Conservation (phyloP, 2,113 vertebrate species). For the Eurystomus gularis region DNA sequence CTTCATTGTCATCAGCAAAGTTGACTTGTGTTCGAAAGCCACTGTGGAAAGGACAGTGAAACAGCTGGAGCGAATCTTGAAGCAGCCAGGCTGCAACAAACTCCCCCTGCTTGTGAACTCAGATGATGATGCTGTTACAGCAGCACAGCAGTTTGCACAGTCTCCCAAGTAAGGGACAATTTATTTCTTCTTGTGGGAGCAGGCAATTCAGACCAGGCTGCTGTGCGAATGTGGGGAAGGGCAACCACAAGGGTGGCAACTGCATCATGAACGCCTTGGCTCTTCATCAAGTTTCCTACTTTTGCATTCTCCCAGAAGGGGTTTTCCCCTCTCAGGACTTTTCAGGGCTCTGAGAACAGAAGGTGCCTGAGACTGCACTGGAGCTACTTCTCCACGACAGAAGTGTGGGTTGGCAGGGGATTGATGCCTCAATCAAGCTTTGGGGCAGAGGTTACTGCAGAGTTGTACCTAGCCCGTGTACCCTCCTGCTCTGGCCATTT, state of each 20-base stretch:
- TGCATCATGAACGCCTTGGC: background rate
- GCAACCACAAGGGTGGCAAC: background rate
- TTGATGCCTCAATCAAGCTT: background rate
- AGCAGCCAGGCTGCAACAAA: conserved; percentile 97
- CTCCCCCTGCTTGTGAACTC: conserved; percentile 88
- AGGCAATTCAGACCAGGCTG: background rate
- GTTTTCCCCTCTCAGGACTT: background rate
- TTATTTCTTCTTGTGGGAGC: background rate
- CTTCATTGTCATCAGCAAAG: conserved; percentile 97
- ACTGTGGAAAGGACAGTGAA: conserved; percentile 93
- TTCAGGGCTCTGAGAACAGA: background rate
- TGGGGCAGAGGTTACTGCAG: background rate
- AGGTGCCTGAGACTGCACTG: background rate
- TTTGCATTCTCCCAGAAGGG: background rate
- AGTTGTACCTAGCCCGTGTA: background rate
- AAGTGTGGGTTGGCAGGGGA: background rate
- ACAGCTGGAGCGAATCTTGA: conserved; percentile 92
- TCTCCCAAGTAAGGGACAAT: conserved; percentile 85
- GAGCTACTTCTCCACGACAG: background rate
- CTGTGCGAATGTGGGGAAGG: background rate
- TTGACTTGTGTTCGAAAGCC: conserved; percentile 90
- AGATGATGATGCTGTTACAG: conserved; percentile 92
- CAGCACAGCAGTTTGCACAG: conserved; percentile 95
- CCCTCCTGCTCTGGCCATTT: background rate
- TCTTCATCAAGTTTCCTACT: background rate